Conservation (phyloP, 2,113 vertebrate genomes). For the Sinocyclocheilus maitianheensis region DNA sequence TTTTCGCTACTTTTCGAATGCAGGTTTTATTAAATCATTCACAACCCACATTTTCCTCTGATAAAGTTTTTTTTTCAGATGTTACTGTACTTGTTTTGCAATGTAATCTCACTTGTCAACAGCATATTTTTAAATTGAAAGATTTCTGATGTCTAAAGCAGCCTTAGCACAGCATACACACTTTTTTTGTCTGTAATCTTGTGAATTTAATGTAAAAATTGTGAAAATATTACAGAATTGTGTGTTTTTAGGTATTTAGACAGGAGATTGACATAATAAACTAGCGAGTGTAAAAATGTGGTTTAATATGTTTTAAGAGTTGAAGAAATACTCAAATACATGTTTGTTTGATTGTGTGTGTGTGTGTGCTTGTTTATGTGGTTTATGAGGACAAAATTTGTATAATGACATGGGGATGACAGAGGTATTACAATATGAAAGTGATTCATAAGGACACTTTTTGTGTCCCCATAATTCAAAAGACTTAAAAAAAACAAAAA, state of each 20-base stretch:
- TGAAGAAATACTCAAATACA: background rate
- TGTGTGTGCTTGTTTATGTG: too few species aligned
- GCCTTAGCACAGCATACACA: background rate
- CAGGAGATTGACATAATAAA: background rate
- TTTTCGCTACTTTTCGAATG: background rate
- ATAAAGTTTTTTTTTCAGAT: background rate
- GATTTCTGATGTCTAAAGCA: background rate
- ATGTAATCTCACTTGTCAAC: background rate
- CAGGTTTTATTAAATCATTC: background rate
- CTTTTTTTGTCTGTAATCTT: background rate
- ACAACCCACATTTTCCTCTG: background rate
- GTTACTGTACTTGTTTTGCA: background rate
- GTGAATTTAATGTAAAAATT: background rate
- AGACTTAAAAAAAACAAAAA: too few species aligned
- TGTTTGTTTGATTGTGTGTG: conserved; percentile 21
- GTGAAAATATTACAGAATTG: background rate
- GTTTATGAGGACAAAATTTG: too few species aligned
- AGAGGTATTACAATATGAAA: too few species aligned
- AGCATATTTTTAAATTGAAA: background rate
- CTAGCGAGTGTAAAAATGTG: background rate
- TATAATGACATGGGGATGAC: too few species aligned
- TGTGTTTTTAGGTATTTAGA: background rate
- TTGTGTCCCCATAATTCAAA: too few species aligned
- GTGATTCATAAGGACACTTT: too few species aligned
- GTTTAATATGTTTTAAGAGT: background rate